phyloP scores from a whole-genome alignment of 2,113 vertebrate species.

The Sebastes fasciatus region DNA sequence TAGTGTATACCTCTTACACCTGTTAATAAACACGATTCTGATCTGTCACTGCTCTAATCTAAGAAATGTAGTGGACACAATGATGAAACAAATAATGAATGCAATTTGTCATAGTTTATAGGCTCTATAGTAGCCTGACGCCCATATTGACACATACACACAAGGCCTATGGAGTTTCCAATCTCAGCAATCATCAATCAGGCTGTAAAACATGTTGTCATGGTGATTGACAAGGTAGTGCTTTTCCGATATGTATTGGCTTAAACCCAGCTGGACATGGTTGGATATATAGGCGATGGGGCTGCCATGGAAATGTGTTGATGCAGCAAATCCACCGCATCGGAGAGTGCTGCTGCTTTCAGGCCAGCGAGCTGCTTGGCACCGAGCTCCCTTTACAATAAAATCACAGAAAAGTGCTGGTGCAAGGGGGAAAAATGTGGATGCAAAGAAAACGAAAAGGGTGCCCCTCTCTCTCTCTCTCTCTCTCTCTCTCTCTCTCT shows the following conservation, averaged over 20 bases:
- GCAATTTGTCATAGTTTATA: conserved; percentile 4
- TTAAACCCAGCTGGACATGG: neutral
- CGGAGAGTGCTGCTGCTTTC: conserved; percentile 16
- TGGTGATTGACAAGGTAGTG: conserved; percentile 13
- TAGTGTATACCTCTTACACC: too few relatives aligned
- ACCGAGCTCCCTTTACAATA: conserved; percentile 49
- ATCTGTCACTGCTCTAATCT: neutral
- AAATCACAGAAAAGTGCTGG: conserved; percentile 67
- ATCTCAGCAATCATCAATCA: neutral
- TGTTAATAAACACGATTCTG: too few relatives aligned
- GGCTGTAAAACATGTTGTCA: conserved; percentile 3
- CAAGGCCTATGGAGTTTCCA: neutral
- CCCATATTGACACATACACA: neutral
- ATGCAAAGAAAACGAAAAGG: conserved; percentile 60
- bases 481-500: neutral
- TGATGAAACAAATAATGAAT: conserved; percentile 1
- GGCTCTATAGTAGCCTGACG: neutral
- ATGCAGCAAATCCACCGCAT: conserved; percentile 82
- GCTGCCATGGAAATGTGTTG: conserved; percentile 80
- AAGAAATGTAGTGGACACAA: neutral
- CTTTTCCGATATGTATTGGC: neutral
- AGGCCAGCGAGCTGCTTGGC: conserved; percentile 57
- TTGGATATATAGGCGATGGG: conserved; percentile 19
- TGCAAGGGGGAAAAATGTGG: conserved; percentile 57
- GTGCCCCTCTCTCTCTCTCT: conserved; percentile 1